Evolutionary conservation across 2,797 vertebrate species (phyloP), one percentile per base, ranked within the genome.

Genomic region (Trachurus trachurus): DNA sequence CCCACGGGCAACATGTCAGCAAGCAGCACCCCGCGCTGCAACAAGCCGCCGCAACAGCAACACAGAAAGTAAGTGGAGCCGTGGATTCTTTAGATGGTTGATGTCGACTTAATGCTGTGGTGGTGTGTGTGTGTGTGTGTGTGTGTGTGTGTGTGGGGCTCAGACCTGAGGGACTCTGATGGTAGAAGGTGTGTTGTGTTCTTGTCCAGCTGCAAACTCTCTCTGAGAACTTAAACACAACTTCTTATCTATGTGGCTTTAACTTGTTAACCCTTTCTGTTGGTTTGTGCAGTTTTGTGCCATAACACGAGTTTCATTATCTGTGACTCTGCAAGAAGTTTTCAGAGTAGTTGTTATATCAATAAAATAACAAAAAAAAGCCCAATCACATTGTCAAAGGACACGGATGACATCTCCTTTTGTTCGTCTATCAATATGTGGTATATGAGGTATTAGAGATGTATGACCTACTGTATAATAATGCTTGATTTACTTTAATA

Each of bases 61-160:
- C 83, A 40, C 80, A 82, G 39, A 81, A 87, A 87, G 95, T 96
- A 93, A 96, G 95, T 93, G 44, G 39, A 50, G 16, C n/a, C 21
- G 52, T 57, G 39, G 40, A 21, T 66, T 37, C n/a, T 15, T 12
- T 39, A 44, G 4, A 60, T 17, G 72, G 40, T 45, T 31, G 2
- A 11, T 63, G 34, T 37, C 8, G 16, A 39, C 34, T 68, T 42
- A 50, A 22, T n/a, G 64, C 44, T 42, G 44, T 39, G 39, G 34
- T 21, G 42, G 52, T 34, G 45, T 52, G 40, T 26, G 26, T 26
- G 26, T 26, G 26, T 26, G 26, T 26, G 26, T 26, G 26, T 26
- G 26, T 26, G 26, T 22, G 47, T 37, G 5, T 26, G 57, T 34
- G 45, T 52, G 40, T 22, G 47, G 31, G 5, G 19, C 34, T 58